These are phyloP conservation scores for Platichthys stellatus DNA, from an alignment of 2,113 vertebrate genomes.

Conservation along the genomic window DNA sequence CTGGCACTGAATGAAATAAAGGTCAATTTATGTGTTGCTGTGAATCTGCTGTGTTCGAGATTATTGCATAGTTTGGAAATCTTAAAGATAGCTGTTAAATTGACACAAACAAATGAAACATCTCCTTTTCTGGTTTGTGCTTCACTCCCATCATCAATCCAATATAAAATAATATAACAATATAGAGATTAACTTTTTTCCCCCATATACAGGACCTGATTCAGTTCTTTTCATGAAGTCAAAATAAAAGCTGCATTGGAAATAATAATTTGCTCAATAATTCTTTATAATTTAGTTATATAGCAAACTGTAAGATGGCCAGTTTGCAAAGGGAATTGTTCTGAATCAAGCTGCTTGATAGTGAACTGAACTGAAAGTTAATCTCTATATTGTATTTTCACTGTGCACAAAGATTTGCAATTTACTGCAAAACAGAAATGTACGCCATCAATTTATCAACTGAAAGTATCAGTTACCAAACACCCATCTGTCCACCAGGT, in stretches of 20 bases:
- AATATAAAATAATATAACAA: not conserved
- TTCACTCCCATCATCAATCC: constrained; percentile 21
- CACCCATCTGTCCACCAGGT: constrained; percentile 14
- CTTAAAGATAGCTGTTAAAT: constrained; percentile 78
- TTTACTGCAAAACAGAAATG: constrained; percentile 41
- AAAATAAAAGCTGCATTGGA: not conserved
- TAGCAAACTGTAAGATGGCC: not conserved
- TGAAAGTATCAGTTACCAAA: constrained; percentile 16
- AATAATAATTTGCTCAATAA: not conserved
- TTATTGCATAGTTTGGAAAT: constrained; percentile 88
- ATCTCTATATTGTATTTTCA: constrained; percentile 45
- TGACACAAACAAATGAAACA: constrained; percentile 73
- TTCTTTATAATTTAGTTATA: not conserved
- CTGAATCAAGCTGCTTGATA: not conserved
- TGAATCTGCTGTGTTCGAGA: constrained; percentile 75
- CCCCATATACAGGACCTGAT: constrained; percentile 31
- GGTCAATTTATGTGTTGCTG: constrained; percentile 74
- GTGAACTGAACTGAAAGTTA: constrained; percentile 43
- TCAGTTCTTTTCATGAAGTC: constrained; percentile 40
- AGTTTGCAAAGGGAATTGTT: constrained; percentile 8
- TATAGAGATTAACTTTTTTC: constrained; percentile 32
- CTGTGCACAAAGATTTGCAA: constrained; percentile 65
- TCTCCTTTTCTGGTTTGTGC: constrained; percentile 61
- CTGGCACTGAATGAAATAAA: constrained; percentile 69
- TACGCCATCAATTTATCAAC: constrained; percentile 22